Evolutionary conservation across 2,888 invertebrate species (phyloP).

Genomic region (Parthenolecanium corni): DNA sequence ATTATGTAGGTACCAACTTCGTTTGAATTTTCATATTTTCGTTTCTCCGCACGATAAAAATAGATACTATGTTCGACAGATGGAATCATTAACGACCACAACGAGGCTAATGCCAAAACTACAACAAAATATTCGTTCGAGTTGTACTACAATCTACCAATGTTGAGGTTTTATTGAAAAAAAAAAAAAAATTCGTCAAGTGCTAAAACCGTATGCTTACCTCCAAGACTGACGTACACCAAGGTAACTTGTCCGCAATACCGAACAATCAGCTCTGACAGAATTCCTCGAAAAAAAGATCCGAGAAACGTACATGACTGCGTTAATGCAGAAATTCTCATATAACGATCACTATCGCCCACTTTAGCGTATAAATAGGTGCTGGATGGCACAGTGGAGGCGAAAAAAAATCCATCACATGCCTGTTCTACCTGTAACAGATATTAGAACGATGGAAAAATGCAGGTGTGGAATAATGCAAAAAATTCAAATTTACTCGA

Average conservation of each 20-base stretch:
- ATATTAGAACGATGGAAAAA: no score
- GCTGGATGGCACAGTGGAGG: conserved; percentile 84
- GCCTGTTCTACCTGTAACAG: no score
- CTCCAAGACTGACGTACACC: background rate
- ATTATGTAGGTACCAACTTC: background rate
- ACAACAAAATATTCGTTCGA: conserved; percentile 6
- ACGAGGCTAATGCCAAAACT: conserved; percentile 60
- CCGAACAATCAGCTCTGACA: no score
- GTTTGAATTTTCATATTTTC: background rate
- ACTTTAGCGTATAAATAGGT: conserved; percentile 91
- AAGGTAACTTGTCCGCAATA: no score
- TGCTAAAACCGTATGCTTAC: background rate
- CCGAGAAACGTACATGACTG: conserved; percentile 72
- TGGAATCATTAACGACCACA: conserved; percentile 59
- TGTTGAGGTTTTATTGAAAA: background rate
- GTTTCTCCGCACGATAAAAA: conserved; percentile 36
- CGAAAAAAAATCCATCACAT: conserved; percentile 74
- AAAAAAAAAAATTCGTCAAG: no score
- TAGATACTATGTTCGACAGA: conserved; percentile 39
- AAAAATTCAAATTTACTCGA: no score
- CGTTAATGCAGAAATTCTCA: conserved; percentile 72
- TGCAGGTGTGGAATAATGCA: no score
- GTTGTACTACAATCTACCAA: no score
- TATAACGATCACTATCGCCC: conserved; percentile 47
- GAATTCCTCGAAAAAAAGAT: conserved; percentile 63